Evolutionary conservation across 1,140 invertebrate species (phyloP).

Genomic region (Lordiphosa clarofinis): DNA sequence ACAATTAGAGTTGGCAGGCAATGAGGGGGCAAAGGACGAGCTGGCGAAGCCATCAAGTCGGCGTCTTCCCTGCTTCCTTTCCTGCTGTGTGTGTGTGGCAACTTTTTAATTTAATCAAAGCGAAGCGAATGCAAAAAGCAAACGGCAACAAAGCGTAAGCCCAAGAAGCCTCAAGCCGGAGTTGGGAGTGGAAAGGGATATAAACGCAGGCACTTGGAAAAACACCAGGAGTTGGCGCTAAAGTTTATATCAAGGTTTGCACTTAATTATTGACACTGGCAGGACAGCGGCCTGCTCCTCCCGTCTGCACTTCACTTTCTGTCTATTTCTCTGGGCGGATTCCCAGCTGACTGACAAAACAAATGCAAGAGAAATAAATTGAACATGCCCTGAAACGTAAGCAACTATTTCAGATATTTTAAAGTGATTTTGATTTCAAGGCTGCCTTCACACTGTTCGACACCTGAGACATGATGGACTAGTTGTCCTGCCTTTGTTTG

Average conservation of each 20-base stretch:
- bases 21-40: too few relatives aligned
- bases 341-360: too few relatives aligned
- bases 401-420: too few relatives aligned
- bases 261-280: conserved; percentile 58
- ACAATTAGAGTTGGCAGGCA: conserved; percentile 31
- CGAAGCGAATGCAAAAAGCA: conserved; percentile 29
- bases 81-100: conserved; percentile 19
- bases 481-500: too few relatives aligned
- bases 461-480: too few relatives aligned
- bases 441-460: too few relatives aligned
- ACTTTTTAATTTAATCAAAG: conserved; percentile 59
- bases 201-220: conserved; percentile 17
- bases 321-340: background rate
- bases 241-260: conserved; percentile 59
- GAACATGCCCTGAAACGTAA: too few relatives aligned
- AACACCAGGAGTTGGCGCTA: conserved; percentile 29
- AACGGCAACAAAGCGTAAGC: conserved; percentile 6
- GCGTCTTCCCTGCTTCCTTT: conserved; percentile 12
- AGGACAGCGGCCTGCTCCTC: conserved; percentile 10
- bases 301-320: conserved; percentile 4
- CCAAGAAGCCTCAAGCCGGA: conserved; percentile 1
- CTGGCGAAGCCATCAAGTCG: background rate
- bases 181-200: conserved; percentile 9
- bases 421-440: too few relatives aligned
- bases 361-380: too few relatives aligned